A percentile compares a stretch with the other conserved stretches of the same genome.
Evolutionary conservation across 2,888 invertebrate genomes (phyloP).

Genomic region (Volucella inflata): DNA sequence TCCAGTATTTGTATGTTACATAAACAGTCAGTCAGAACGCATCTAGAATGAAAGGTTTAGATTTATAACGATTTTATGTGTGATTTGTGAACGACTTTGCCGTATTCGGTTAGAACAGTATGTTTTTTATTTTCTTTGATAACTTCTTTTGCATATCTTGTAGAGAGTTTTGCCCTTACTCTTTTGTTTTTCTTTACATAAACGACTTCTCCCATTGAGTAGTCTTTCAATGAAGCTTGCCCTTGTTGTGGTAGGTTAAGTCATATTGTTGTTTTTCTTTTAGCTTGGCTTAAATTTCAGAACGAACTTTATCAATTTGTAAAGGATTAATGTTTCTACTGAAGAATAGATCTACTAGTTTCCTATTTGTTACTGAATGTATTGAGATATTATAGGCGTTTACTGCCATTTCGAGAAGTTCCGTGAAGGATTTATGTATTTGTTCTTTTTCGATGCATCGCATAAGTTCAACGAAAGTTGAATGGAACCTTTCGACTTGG

Average conservation of each 20-base stretch:
- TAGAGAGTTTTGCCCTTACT: neutral
- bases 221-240: neutral
- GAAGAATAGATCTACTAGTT: neutral
- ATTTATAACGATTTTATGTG: neutral
- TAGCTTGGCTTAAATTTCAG: neutral
- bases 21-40: too few relatives aligned
- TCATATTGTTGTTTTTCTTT: slow-evolving; percentile 12
- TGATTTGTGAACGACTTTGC: neutral
- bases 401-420: slow-evolving; percentile 1
- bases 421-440: neutral
- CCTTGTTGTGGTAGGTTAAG: slow-evolving; percentile 2
- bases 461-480: slow-evolving; percentile 1
- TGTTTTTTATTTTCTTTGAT: neutral
- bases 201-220: neutral
- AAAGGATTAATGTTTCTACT: neutral
- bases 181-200: neutral
- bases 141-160: slow-evolving; percentile 6
- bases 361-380: neutral
- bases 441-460: neutral
- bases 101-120: neutral
- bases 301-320: neutral
- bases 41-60: neutral
- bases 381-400: neutral
- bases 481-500: slow-evolving; percentile 11
- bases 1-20: too few relatives aligned